Conservation (phyloP, 2,888 invertebrate genomes). For the Anagyrus pseudococci region DNA sequence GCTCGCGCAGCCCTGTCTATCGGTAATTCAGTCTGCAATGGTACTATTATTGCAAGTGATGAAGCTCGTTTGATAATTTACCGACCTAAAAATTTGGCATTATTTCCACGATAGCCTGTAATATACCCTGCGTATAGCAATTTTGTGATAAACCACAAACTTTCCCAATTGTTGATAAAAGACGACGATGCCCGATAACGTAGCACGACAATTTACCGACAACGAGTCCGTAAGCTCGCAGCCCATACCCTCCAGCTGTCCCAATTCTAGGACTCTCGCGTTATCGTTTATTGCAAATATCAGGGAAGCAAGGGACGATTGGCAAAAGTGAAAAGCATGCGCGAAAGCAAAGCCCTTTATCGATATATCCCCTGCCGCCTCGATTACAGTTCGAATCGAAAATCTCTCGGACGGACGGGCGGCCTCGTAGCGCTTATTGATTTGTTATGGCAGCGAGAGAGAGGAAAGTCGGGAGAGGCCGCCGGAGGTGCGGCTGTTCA, state of each 20-base stretch:
- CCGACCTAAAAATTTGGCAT: slow-evolving; percentile 9
- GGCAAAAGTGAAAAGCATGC: slow-evolving; percentile 9
- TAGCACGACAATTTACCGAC: background rate
- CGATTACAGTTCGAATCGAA: slow-evolving; percentile 13
- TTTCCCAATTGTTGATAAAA: too few relatives aligned
- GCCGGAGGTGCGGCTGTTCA: too few relatives aligned
- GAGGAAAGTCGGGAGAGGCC: slow-evolving; percentile 5
- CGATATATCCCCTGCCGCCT: slow-evolving; percentile 7
- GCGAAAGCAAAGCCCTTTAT: slow-evolving; percentile 5
- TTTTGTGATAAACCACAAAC: too few relatives aligned
- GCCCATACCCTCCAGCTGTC: too few relatives aligned
- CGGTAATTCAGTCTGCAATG: slow-evolving; percentile 5
- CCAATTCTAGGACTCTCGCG: too few relatives aligned
- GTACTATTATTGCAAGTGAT: background rate
- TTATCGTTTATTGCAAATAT: too few relatives aligned
- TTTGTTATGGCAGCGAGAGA: background rate
- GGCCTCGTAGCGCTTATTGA: slow-evolving; percentile 19
- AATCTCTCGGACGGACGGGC: background rate
- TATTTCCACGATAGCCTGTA: too few relatives aligned
- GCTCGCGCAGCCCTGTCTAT: background rate
- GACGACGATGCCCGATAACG: too few relatives aligned
- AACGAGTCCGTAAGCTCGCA: too few relatives aligned
- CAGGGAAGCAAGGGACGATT: too few relatives aligned
- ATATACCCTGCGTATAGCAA: too few relatives aligned
- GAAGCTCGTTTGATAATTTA: background rate